A percentile compares a stretch with the other conserved stretches of the same genome.
Conservation (phyloP, 2,797 vertebrate species). For the Coilia nasus region DNA sequence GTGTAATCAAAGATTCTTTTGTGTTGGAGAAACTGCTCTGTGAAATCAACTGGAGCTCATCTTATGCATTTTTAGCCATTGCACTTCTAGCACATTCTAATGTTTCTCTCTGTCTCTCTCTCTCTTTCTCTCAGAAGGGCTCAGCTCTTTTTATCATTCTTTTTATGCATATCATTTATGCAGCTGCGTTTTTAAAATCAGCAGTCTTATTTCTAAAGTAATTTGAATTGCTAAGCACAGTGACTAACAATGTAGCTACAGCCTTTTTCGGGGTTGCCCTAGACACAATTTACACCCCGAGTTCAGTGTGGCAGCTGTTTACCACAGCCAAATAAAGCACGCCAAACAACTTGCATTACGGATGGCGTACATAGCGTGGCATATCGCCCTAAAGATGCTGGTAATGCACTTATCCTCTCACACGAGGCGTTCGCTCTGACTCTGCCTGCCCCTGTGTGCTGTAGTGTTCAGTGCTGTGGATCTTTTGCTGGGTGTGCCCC, state of each 20-base stretch:
- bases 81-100: not conserved
- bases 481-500: not conserved
- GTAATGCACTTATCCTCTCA: not conserved
- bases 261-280: not conserved
- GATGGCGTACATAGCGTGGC: not conserved
- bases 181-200: slow-evolving; percentile 17
- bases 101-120: not conserved
- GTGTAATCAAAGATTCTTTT: slow-evolving; percentile 28
- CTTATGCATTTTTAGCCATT: not conserved
- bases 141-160: not conserved
- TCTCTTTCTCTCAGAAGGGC: not conserved
- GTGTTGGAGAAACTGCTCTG: slow-evolving; percentile 8
- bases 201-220: slow-evolving; percentile 2
- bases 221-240: slow-evolving; percentile 24
- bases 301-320: slow-evolving; percentile 13
- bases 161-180: too few relatives aligned
- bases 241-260: slow-evolving; percentile 19
- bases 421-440: not conserved
- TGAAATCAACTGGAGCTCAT: slow-evolving; percentile 1
- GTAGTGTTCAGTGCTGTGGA: not conserved
- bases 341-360: not conserved
- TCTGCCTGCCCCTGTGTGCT: not conserved
- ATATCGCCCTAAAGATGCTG: not conserved
- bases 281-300: slow-evolving; percentile 10
- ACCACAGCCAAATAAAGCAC: not conserved